phyloP scores from a whole-genome alignment of 2,888 invertebrate genomes.

The Melieria crassipennis region DNA sequence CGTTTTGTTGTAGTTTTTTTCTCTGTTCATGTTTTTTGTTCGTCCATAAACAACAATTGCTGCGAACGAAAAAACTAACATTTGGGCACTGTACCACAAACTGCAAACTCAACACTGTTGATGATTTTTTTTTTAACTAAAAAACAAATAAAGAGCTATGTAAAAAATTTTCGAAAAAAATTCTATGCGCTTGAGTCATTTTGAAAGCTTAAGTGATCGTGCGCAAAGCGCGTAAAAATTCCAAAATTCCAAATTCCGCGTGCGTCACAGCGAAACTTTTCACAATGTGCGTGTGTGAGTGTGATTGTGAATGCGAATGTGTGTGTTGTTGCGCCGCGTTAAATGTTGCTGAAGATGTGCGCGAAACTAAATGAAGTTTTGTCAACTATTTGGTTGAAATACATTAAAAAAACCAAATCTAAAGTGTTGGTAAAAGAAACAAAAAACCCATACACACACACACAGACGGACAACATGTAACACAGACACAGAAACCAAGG shows the following conservation, averaged over 20 bases:
- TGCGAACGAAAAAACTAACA: slow-evolving; percentile 11
- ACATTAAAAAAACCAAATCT: too few relatives aligned
- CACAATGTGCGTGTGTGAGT: slow-evolving; percentile 1
- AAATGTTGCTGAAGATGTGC: slow-evolving; percentile 13
- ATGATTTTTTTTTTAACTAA: not conserved
- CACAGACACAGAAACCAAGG: not conserved
- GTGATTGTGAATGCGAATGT: slow-evolving; percentile 1
- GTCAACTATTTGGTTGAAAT: slow-evolving; percentile 24
- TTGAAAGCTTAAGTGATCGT: slow-evolving; percentile 36
- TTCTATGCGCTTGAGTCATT: slow-evolving; percentile 1
- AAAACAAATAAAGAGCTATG: not conserved
- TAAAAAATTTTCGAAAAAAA: slow-evolving; percentile 11
- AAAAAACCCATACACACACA: slow-evolving; percentile 15
- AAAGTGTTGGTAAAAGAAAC: not conserved
- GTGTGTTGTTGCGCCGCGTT: not conserved
- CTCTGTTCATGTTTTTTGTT: too few relatives aligned
- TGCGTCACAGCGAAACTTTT: slow-evolving; percentile 20
- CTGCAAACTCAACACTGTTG: too few relatives aligned
- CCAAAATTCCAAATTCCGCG: slow-evolving; percentile 34
- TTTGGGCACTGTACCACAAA: not conserved
- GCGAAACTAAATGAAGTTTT: slow-evolving; percentile 28
- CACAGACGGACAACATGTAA: not conserved
- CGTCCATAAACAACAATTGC: slow-evolving; percentile 5
- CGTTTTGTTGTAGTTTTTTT: too few relatives aligned
- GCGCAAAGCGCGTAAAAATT: slow-evolving; percentile 24